A percentile compares a stretch with the other conserved stretches of the same genome.
Evolutionary conservation across 2,888 invertebrate species (phyloP).

Genomic region (Cynaeus angustus): DNA sequence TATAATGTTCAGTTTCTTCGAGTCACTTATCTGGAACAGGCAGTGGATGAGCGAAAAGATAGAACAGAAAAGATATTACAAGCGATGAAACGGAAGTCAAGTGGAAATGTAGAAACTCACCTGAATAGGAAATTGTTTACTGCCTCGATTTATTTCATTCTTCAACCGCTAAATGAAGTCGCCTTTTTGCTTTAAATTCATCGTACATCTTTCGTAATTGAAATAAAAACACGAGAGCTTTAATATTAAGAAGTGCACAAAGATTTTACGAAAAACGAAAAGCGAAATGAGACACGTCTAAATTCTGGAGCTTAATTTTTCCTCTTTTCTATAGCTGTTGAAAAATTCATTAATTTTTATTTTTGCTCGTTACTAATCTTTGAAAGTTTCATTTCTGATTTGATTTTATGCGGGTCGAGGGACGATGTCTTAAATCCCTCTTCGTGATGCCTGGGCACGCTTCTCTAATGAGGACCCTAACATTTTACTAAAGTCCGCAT

Average conservation of each 20-base stretch:
- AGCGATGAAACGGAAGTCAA: conserved; percentile 11
- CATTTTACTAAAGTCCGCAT: conserved; percentile 28
- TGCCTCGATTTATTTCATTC: conserved; percentile 41
- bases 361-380: conserved; percentile 64
- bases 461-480: conserved; percentile 59
- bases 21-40: not conserved
- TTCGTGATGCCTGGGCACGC: conserved; percentile 67
- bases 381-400: conserved; percentile 64
- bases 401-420: conserved; percentile 49
- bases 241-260: conserved; percentile 55
- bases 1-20: not conserved
- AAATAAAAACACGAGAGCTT: conserved; percentile 57
- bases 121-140: conserved; percentile 37
- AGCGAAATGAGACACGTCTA: conserved; percentile 50
- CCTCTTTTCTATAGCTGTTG: conserved; percentile 54
- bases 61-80: not conserved
- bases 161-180: conserved; percentile 35
- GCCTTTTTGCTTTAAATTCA: conserved; percentile 32
- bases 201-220: conserved; percentile 58
- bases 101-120: conserved; percentile 26
- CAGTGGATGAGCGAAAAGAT: not conserved
- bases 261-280: conserved; percentile 49
- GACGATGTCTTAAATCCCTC: conserved; percentile 63
- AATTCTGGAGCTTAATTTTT: conserved; percentile 54
- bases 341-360: conserved; percentile 66